These are phyloP conservation scores for Martes martes DNA, from an alignment of 2,113 vertebrate genomes.

Conservation along the genomic window DNA sequence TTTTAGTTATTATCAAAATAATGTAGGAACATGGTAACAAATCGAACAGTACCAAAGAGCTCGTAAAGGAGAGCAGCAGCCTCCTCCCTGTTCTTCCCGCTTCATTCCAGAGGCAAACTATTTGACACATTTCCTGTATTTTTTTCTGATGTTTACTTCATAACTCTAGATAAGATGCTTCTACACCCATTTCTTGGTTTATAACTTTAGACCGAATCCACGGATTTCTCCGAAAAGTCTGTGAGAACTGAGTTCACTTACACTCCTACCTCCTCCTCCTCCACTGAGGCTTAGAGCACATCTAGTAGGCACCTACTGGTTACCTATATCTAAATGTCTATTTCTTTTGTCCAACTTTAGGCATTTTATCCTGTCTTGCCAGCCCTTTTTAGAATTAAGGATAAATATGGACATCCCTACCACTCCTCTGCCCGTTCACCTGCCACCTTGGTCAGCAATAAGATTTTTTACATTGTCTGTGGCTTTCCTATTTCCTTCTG, in stretches of 20 bases:
- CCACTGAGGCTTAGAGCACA: neutral
- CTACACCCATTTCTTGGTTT: neutral
- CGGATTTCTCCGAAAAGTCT: neutral
- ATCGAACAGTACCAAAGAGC: neutral
- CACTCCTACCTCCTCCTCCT: neutral
- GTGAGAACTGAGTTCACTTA: neutral
- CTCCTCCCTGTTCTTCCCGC: neutral
- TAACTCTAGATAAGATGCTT: neutral
- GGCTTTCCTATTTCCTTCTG: neutral
- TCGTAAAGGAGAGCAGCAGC: neutral
- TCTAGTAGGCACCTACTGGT: neutral
- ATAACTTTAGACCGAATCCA: neutral
- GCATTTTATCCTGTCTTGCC: neutral
- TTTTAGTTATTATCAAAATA: neutral
- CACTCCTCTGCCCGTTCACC: neutral
- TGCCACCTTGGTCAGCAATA: neutral
- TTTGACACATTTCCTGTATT: neutral
- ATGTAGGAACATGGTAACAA: neutral
- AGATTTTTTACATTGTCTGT: neutral
- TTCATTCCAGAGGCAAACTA: neutral
- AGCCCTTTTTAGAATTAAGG: neutral
- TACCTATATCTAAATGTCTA: neutral
- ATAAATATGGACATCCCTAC: neutral
- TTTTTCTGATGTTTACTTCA: neutral
- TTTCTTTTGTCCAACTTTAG: neutral